Base-by-base conservation (phyloP, 1,140 invertebrate species). In the Orius insidiosus region DNA sequence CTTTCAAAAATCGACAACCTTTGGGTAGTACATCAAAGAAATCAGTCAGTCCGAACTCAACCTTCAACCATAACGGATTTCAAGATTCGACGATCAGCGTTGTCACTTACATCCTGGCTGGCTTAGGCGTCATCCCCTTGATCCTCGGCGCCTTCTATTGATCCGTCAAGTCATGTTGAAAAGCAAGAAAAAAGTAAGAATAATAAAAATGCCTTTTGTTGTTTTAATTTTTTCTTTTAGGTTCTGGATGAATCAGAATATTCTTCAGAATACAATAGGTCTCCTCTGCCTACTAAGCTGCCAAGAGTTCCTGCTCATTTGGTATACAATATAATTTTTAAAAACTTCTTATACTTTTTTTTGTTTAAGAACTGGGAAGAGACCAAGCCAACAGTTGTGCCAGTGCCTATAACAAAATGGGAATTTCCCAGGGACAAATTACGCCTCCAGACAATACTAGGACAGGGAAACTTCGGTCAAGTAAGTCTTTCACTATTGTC, bases 381-480 rank as follows among this genome's bases (percentile, higher is more conserved):
- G 32, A 38, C 41, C 18, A 33, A 35, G 33, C 8, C 13, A 38
- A 24, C 41, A 18, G 44, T 35, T 47, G 47, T 14, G 35, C 19
- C 41, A 9, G 32, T 11, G 37, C 37, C 45, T 43, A 63, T 69
- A 40, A 61, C 67, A 15, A 70, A 70, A 55, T 85, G 81, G 75
- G 82, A 85, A 56, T 80, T 86, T 53, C 75, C 82, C 3, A 66
- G 80, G 55, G 75, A 75, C 52, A 80, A 81, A 57, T 64, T 88
- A n/a, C 68, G 78, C 33, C 62, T 85, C 24, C 80, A 85, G 55
- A 83, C 80, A 31, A 66, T 85, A 24, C 62, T 87, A 6, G 84
- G 83, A 5, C 76, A 83, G 63, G 83, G 83, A 30, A 85, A 86
- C 60, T 87, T 88, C 59, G 83, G 84, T 19, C 78, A 80, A 68